Base-by-base conservation (phyloP, 1,140 invertebrate genomes). In the Samia ricini region DNA sequence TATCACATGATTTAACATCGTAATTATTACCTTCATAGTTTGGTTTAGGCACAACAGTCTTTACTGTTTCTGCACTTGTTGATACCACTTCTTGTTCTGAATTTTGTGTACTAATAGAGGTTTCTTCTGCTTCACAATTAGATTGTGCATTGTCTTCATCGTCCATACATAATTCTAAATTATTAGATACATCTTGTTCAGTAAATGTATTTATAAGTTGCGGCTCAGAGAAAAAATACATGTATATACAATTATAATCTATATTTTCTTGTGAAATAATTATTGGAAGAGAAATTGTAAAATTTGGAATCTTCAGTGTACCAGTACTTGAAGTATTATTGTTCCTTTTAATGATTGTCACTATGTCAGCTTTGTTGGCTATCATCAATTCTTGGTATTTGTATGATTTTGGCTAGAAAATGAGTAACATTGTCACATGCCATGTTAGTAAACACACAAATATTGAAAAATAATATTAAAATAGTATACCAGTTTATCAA, bases 301-400 rank as follows among this genome's bases (percentile, higher is more conserved):
- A 72, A 60, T 29, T 56, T 50, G 51, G 33, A 67, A 12, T 15
- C 12, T 42, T 15, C 33, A 42, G 12, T 3, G 0, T 10, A 42
- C n/a, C 33, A 52, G 68, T n/a, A 18, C n/a, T 12, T 49, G 8
- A 20, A 55, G n/a, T 18, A 29, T 23, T 55, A 24, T 24, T 54
- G 18, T 59, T 42, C 15, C 26, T 66, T 68, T 71, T 67, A 2
- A 50, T 55, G 48, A 76, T 74, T 48, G 56, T 73, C 54, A 81
- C 56, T 23, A 77, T 74, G n/a, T 63, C 74, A 22, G 80, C 75
- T 49, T 68, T 63, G 12, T 69, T 55, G 48, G 79, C 60, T 54
- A 83, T 6, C 48, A 74, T 19, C 36, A 83, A 62, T 19, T 85
- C 81, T 72, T 72, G 73, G 68, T 83, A 85, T 68, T 82, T 85